These are phyloP conservation scores for Geococcyx californianus DNA, from an alignment of 2,113 vertebrate species.

Conservation along the genomic window DNA sequence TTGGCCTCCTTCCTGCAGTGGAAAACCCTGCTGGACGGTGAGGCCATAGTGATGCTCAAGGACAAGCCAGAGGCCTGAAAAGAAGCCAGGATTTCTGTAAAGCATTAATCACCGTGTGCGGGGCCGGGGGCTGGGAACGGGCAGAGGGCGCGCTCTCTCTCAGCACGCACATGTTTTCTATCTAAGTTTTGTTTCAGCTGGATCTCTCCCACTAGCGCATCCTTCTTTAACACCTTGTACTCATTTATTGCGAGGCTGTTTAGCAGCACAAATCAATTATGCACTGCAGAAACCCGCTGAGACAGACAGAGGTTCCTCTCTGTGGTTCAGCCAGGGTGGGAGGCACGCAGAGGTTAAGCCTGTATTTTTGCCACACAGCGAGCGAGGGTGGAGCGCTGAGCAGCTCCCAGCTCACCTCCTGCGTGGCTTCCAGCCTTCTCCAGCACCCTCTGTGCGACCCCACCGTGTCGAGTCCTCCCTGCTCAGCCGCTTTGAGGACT, in stretches of 20 bases:
- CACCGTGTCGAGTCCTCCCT: rapidly evolving
- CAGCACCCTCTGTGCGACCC: background rate
- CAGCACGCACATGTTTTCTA: background rate
- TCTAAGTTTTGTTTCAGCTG: constrained; percentile 31
- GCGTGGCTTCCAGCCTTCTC: background rate
- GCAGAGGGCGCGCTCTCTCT: background rate
- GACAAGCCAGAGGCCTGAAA: background rate
- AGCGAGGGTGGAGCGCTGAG: rapidly evolving
- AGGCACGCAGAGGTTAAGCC: background rate
- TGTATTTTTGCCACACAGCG: background rate
- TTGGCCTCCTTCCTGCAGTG: background rate
- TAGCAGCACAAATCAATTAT: constrained; percentile 24
- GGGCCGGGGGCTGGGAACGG: background rate
- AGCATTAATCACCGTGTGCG: background rate
- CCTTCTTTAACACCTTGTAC: constrained; percentile 52
- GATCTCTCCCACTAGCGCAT: background rate
- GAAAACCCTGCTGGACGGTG: background rate
- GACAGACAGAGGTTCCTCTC: background rate
- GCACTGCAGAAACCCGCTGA: background rate
- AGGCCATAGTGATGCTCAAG: background rate
- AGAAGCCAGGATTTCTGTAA: background rate
- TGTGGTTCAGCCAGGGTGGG: background rate
- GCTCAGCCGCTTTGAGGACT: background rate
- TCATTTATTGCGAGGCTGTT: background rate
- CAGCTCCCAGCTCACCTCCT: background rate